A percentile compares a stretch with the other conserved stretches of the same genome.
Evolutionary conservation across 2,888 invertebrate genomes (phyloP).

Genomic region (Altica lythri): DNA sequence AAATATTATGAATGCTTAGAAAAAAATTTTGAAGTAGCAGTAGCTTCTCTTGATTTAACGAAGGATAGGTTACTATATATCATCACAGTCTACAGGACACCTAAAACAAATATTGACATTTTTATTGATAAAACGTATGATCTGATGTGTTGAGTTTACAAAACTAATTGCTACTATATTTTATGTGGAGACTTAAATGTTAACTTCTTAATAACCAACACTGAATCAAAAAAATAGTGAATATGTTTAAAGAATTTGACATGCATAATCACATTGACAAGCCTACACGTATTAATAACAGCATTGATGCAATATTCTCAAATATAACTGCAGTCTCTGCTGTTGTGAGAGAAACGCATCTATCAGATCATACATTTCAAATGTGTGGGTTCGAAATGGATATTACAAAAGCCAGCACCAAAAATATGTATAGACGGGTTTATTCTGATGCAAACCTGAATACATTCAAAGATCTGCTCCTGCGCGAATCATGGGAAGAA

Average conservation of each 20-base stretch:
- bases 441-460: too few species aligned
- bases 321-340: background rate
- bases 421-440: too few species aligned
- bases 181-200: background rate
- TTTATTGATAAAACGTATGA: background rate
- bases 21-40: too few species aligned
- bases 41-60: too few species aligned
- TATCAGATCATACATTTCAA: background rate
- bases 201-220: too few species aligned
- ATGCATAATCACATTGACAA: background rate
- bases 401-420: too few species aligned
- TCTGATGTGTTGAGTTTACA: background rate
- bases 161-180: too few species aligned
- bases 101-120: background rate
- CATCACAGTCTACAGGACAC: too few species aligned
- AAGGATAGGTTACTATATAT: background rate
- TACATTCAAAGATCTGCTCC: too few species aligned
- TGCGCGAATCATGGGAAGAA: background rate
- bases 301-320: background rate
- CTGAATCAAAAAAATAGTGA: background rate
- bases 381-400: too few species aligned
- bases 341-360: background rate
- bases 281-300: too few species aligned
- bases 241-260: conserved; percentile 2
- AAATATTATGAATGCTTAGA: background rate